Percentiles rank a stretch among this genome's conserved stretches.
Conservation (phyloP, 1,140 invertebrate species). For the Pseudomyrmex concolor region DNA sequence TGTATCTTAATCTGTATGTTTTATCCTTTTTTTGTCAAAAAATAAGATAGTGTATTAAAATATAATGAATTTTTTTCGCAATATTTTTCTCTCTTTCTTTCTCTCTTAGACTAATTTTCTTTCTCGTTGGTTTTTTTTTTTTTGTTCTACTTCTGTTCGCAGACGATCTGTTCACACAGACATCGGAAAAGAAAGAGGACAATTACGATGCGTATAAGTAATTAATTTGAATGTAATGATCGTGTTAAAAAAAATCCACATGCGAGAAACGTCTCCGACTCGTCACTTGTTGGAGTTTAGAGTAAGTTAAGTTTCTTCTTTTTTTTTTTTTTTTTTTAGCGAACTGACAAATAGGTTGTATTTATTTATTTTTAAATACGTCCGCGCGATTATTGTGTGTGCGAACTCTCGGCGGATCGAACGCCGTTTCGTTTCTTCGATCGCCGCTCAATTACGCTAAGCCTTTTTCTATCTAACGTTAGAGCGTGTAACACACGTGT, state of each 20-base stretch:
- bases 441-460: background rate
- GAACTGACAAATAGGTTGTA: constrained; percentile 19
- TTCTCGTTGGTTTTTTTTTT: too few relatives aligned
- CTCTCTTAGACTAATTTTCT: too few relatives aligned
- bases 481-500: background rate
- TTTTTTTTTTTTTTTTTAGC: constrained; percentile 20
- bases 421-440: background rate
- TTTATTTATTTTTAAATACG: constrained; percentile 36
- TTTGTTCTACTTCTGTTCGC: constrained; percentile 23
- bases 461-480: background rate
- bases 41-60: too few relatives aligned
- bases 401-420: background rate
- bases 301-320: background rate
- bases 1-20: background rate
- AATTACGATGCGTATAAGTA: background rate
- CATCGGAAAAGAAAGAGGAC: constrained; percentile 6
- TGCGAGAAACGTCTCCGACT: constrained; percentile 7
- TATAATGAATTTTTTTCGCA: too few relatives aligned
- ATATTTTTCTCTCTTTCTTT: too few relatives aligned
- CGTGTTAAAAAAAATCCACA: background rate
- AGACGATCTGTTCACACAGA: background rate
- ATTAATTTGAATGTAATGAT: constrained; percentile 14
- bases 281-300: background rate
- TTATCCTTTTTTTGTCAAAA: constrained; percentile 10
- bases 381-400: background rate